Base-by-base conservation (phyloP, 1,140 invertebrate species). In the Bactericera cockerelli region DNA sequence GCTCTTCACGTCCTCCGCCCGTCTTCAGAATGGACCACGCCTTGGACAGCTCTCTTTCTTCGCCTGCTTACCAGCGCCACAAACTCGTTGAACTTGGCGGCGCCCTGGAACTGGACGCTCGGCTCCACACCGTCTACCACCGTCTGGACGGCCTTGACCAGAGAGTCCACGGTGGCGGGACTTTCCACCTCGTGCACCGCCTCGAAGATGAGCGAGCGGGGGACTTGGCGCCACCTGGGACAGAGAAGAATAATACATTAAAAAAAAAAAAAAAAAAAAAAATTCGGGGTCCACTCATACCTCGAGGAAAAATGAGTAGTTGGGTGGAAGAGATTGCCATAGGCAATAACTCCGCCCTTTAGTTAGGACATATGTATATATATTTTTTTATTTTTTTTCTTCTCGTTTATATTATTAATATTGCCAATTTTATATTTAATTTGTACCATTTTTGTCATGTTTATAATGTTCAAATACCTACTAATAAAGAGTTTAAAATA, bases 201-300 rank as follows among this genome's bases (percentile, higher is more conserved):
- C 59, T 88, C 82, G 67, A 85, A 89, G 59, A 87, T 78, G 33
- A 88, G 74, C 0, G 80, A 79, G 33, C 77, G 79, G 1, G 77
- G 71, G n/a, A n/a, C 1, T 72, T 65, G 0, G 2, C 19, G 4
- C 1, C 49, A 24, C 14, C 10, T 31, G 22, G 13, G 21, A 8
- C 26, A 49, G 36, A 36, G 49, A n/a, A 8, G 28, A 31, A 31
- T 31, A 6, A 31, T 13, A 31, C 28, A 31, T 31, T 31, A 31
- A 31, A 56, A 16, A 55, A 55, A 55, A 55, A n/a, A n/a, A n/a
- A n/a, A n/a, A n/a, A n/a, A n/a, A n/a, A n/a, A n/a, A n/a, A n/a
- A n/a, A n/a, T n/a, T n/a, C n/a, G n/a, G n/a, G n/a, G n/a, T n/a
- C n/a, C n/a, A n/a, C n/a, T n/a, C n/a, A n/a, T n/a, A n/a, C n/a